These are phyloP conservation scores for Buathra laborator DNA, from an alignment of 2,888 invertebrate species.

Conservation along the genomic window DNA sequence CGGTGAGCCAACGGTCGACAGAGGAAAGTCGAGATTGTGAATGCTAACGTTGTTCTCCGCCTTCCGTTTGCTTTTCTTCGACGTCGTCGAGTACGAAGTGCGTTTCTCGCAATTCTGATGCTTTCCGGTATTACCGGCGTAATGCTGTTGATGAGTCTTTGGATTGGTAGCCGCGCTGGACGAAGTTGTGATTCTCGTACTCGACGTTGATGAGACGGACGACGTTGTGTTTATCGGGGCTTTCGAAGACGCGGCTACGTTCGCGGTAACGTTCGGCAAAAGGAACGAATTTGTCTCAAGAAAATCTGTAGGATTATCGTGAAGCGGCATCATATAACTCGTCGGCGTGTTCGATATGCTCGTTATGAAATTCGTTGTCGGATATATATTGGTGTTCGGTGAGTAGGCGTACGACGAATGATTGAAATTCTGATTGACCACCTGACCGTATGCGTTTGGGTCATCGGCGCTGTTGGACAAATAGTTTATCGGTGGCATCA, in stretches of 20 bases:
- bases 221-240: conserved; percentile 70
- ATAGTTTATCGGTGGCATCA: conserved; percentile 82
- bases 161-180: conserved; percentile 68
- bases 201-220: conserved; percentile 65
- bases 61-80: conserved; percentile 82
- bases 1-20: conserved; percentile 80
- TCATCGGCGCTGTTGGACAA: conserved; percentile 81
- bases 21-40: conserved; percentile 82
- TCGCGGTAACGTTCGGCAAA: conserved; percentile 78
- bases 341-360: conserved; percentile 83
- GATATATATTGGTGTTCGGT: conserved; percentile 83
- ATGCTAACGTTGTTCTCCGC: conserved; percentile 75
- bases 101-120: conserved; percentile 83
- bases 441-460: conserved; percentile 80
- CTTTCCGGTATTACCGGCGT: conserved; percentile 73
- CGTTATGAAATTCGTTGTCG: conserved; percentile 82
- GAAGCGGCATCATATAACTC: conserved; percentile 83
- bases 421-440: conserved; percentile 84
- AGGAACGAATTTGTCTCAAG: conserved; percentile 82
- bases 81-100: conserved; percentile 74
- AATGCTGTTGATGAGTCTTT: conserved; percentile 77
- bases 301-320: conserved; percentile 82
- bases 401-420: conserved; percentile 81
- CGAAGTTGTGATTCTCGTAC: conserved; percentile 67
- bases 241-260: conserved; percentile 71